Base-by-base conservation (phyloP, 1,140 invertebrate species). In the Drosophila serrata region DNA sequence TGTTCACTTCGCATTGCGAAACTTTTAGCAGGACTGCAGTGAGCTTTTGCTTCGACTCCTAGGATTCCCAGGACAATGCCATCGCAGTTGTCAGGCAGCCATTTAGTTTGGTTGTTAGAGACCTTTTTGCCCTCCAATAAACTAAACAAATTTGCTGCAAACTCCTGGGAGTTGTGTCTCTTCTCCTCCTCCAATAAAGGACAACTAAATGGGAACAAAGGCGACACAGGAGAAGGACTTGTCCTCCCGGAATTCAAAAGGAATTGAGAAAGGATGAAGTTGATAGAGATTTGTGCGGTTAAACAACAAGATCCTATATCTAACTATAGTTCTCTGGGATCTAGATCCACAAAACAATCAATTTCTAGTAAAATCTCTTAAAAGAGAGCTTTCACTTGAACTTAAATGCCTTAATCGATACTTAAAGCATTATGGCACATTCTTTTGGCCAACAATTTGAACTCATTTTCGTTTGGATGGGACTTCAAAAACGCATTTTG, bases 91-190 rank as follows among this genome's bases (percentile, higher is more conserved):
- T 75, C 51, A 57, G 73, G 48, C 37, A 43, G 57, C 49, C 75
- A 82, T 81, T 81, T 82, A 43, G 49, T 45, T 45, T 53, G 63
- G 62, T 49, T 45, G 13, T 24, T 35, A 19, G 13, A 29, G 45
- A 31, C 67, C 29, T 48, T 42, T 42, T 61, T 27, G 13, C 53
- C 69, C 57, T 45, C 31, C 76, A 87, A 87, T 87, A 82, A 76
- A 80, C 72, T 77, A 77, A 70, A 82, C 84, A 87, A 88, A 87
- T 88, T 88, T 88, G 62, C 65, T 56, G 56, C 61, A 4, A 4
- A 4, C 33, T 11, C 33, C 33, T 33, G 33, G 11, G 33, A 12
- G 33, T 11, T 11, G 8, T 33, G 8, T 33, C 35, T n/a, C n/a
- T n/a, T n/a, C 33, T 6, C 2, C 6, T 45, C 19, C 53, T 35